Conservation (phyloP, 2,797 vertebrate species). For the Pangasius krempfi region DNA sequence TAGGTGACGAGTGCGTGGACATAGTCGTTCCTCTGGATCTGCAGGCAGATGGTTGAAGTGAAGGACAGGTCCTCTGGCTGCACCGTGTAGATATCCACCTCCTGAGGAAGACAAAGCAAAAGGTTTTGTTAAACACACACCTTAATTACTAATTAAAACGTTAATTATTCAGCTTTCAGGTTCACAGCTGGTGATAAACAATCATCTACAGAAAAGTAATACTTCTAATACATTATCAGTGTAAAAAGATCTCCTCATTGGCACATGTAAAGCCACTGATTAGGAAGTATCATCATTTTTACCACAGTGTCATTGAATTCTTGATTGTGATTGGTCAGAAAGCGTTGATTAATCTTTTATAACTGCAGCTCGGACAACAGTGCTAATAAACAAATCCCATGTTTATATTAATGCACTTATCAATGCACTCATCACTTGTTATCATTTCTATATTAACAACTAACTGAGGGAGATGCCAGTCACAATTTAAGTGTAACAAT, state of each 20-base stretch:
- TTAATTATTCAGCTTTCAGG: not conserved
- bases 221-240: not conserved
- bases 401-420: not conserved
- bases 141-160: not conserved
- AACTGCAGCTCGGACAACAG: not conserved
- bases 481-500: not conserved
- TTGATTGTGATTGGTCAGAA: not conserved
- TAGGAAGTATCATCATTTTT: not conserved
- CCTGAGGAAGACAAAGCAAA: slow-evolving; percentile 71
- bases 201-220: not conserved
- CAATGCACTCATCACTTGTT: not conserved
- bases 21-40: slow-evolving; percentile 96
- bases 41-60: slow-evolving; percentile 93
- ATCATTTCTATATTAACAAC: not conserved
- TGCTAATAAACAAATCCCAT: not conserved
- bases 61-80: slow-evolving; percentile 92
- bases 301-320: not conserved
- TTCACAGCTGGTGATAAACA: not conserved
- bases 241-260: not conserved
- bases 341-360: not conserved
- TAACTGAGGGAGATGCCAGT: not conserved
- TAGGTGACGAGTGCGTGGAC: slow-evolving; percentile 96
- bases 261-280: not conserved
- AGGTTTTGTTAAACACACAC: not conserved
- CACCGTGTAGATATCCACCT: slow-evolving; percentile 97